These are phyloP conservation scores for Deilephila porcellus DNA, from an alignment of 2,888 invertebrate genomes.

Conservation along the genomic window DNA sequence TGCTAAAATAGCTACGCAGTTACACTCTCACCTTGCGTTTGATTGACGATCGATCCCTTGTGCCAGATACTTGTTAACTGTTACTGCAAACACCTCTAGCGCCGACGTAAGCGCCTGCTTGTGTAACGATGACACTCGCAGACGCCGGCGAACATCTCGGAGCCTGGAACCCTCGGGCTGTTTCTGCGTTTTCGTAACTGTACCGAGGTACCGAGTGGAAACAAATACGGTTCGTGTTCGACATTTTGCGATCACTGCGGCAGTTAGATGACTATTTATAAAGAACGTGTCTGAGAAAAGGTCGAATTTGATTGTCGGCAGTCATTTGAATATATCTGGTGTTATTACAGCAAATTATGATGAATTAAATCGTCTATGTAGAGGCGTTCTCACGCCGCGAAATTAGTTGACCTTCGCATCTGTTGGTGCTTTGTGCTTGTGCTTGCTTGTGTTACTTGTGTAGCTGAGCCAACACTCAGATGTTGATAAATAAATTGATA, in stretches of 20 bases:
- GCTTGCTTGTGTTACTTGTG: neutral
- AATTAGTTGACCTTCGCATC: constrained; percentile 76
- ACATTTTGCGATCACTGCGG: constrained; percentile 80
- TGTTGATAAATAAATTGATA: constrained; percentile 49
- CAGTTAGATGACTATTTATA: constrained; percentile 83
- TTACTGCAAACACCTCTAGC: constrained; percentile 66
- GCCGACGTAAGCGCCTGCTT: constrained; percentile 47
- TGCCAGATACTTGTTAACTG: constrained; percentile 82
- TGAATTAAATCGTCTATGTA: constrained; percentile 79
- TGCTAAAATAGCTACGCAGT: constrained; percentile 82
- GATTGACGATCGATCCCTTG: constrained; percentile 84
- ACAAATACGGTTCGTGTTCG: constrained; percentile 82
- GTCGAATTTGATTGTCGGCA: constrained; percentile 83
- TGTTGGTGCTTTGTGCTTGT: constrained; percentile 59
- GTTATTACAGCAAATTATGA: constrained; percentile 82
- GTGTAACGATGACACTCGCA: constrained; percentile 49
- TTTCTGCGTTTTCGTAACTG: constrained; percentile 77
- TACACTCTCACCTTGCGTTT: constrained; percentile 84
- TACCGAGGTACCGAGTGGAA: constrained; percentile 64
- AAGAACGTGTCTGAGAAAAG: constrained; percentile 83
- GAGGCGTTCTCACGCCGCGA: constrained; percentile 79
- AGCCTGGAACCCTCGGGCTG: constrained; percentile 58
- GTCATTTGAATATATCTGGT: constrained; percentile 82
- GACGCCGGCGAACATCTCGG: constrained; percentile 39
- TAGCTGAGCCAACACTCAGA: constrained; percentile 47